Evolutionary conservation across 2,888 invertebrate species (phyloP).

Genomic region (Glyphotaelius pellucidus): DNA sequence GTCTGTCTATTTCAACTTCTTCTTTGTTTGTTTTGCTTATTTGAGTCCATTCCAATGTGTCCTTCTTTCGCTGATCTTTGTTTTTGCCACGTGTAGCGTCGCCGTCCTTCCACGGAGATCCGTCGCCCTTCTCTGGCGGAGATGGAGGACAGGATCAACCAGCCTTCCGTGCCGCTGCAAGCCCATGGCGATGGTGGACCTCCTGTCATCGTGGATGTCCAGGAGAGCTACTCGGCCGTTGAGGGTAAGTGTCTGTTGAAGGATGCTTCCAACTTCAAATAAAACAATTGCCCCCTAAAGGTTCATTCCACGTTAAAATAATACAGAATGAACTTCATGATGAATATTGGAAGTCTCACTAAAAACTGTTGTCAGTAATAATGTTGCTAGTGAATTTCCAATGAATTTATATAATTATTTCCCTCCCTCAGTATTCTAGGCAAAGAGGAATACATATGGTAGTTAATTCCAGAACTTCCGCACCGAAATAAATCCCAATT

Average conservation of each 20-base stretch:
- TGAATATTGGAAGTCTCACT: too few species aligned
- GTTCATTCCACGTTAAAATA: neutral
- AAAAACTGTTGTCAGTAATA: too few species aligned
- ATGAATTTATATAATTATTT: too few species aligned
- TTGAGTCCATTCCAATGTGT: neutral
- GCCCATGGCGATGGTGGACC: conserved; percentile 89
- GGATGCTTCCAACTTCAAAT: too few species aligned
- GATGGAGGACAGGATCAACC: conserved; percentile 92
- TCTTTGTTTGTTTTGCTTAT: neutral
- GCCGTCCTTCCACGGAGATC: conserved; percentile 93
- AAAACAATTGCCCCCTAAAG: too few species aligned
- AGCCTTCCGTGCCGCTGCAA: conserved; percentile 92
- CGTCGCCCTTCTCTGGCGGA: conserved; percentile 94
- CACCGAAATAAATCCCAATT: too few species aligned
- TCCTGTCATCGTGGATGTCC: conserved; percentile 93
- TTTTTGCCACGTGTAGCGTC: conserved; percentile 75
- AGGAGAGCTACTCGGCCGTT: conserved; percentile 96
- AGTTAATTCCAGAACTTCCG: too few species aligned
- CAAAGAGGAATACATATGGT: too few species aligned
- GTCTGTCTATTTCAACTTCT: neutral
- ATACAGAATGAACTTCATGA: too few species aligned
- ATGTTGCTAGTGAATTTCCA: too few species aligned
- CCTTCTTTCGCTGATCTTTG: conserved; percentile 13
- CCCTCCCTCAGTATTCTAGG: too few species aligned
- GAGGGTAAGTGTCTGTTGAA: conserved; percentile 83